Evolutionary conservation across 2,113 vertebrate genomes (phyloP).

Genomic region (Sceloporus tristichus): DNA sequence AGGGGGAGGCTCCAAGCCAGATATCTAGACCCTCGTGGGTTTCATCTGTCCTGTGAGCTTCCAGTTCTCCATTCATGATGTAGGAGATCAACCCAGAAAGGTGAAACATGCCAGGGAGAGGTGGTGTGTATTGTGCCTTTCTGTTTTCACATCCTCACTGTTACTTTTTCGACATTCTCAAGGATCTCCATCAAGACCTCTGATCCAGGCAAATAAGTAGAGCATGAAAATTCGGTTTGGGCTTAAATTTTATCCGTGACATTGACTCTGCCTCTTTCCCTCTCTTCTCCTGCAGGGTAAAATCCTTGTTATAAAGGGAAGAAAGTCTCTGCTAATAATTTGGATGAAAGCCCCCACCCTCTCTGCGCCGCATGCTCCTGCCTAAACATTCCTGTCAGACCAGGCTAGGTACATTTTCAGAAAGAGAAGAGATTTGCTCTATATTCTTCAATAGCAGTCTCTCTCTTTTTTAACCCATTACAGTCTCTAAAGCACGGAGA

Average conservation of each 20-base stretch:
- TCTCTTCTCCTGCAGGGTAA: constrained; percentile 64
- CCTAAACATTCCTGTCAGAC: constrained; percentile 32
- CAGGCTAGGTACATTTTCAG: constrained; percentile 45
- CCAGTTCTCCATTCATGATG: not conserved
- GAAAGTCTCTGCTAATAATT: constrained; percentile 54
- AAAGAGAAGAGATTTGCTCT: not conserved
- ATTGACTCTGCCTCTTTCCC: constrained; percentile 67
- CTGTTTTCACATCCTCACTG: constrained; percentile 47
- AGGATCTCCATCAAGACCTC: constrained; percentile 66
- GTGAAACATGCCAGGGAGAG: not conserved
- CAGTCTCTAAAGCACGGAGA: not conserved
- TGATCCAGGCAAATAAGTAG: constrained; percentile 73
- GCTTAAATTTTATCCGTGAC: constrained; percentile 70
- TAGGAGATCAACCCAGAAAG: not conserved
- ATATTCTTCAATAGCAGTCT: constrained; percentile 13
- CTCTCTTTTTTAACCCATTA: rapidly evolving
- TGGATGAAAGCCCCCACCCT: not conserved
- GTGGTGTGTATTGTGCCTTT: constrained; percentile 27
- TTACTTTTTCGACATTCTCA: constrained; percentile 66
- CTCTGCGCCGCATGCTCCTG: not conserved
- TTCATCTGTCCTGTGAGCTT: not conserved
- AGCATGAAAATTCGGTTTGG: constrained; percentile 78
- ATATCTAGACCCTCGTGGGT: not conserved
- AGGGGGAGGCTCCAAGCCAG: no score
- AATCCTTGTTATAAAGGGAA: constrained; percentile 48